Conservation (phyloP, 2,888 invertebrate species). For the Trimorus sp. region DNA sequence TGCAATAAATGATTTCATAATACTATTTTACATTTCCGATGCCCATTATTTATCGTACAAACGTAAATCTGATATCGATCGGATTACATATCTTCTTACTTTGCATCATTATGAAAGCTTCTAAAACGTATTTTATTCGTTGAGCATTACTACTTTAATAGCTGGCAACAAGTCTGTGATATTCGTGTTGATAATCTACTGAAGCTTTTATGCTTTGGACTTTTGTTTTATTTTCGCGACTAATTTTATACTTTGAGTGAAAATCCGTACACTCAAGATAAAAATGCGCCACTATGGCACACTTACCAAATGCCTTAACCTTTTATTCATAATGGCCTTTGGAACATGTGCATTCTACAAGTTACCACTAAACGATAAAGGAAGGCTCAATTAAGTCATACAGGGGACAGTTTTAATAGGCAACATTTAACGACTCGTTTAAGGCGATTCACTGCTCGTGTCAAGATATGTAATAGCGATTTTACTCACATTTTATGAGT, state of each 20-base stretch:
- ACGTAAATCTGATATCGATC: too few relatives aligned
- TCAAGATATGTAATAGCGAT: constrained; percentile 24
- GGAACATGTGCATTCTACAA: constrained; percentile 12
- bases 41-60: too few relatives aligned
- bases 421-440: constrained; percentile 19
- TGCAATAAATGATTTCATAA: too few relatives aligned
- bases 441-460: constrained; percentile 14
- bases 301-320: constrained; percentile 10
- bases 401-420: constrained; percentile 23
- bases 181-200: too few relatives aligned
- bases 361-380: constrained; percentile 23
- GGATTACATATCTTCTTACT: too few relatives aligned
- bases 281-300: constrained; percentile 7
- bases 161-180: too few relatives aligned
- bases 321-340: constrained; percentile 16
- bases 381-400: constrained; percentile 29
- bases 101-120: too few relatives aligned
- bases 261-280: neutral
- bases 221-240: neutral
- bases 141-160: too few relatives aligned
- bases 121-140: too few relatives aligned
- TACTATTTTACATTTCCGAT: too few relatives aligned
- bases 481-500: neutral
- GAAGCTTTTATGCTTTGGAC: neutral
- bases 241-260: constrained; percentile 11